Percentiles rank a stretch among this genome's conserved stretches.
phyloP scores from a whole-genome alignment of 2,113 vertebrate genomes.

The Jacana jacana region DNA sequence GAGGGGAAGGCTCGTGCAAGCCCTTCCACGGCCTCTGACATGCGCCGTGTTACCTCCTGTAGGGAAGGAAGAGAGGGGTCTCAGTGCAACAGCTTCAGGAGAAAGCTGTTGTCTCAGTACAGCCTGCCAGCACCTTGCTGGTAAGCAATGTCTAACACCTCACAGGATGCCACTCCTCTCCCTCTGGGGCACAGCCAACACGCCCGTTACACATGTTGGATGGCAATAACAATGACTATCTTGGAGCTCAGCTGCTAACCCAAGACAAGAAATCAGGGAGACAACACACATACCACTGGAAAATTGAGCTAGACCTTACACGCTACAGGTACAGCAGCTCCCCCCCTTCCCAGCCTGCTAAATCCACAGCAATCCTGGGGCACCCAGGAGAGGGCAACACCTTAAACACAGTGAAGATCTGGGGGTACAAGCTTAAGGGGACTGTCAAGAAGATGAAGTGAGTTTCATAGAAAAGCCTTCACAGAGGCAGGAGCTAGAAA shows the following conservation, averaged over 20 bases:
- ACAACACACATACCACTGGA: not conserved
- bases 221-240: not conserved
- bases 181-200: not conserved
- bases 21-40: conserved; percentile 65
- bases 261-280: not conserved
- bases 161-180: not conserved
- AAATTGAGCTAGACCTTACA: not conserved
- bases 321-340: not conserved
- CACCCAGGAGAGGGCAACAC: not conserved
- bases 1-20: not conserved
- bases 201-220: not conserved
- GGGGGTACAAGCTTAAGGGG: no score
- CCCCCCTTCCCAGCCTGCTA: no score
- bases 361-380: not conserved
- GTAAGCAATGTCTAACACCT: not conserved
- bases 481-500: not conserved
- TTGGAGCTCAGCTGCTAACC: not conserved
- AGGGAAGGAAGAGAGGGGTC: not conserved
- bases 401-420: not conserved
- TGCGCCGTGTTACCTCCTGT: conserved; percentile 69
- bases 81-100: not conserved
- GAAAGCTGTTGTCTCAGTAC: not conserved
- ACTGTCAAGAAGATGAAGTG: not conserved
- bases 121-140: not conserved
- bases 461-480: not conserved